These are phyloP conservation scores for Drosophila nannoptera DNA, from an alignment of 1,140 invertebrate genomes.

Conservation along the genomic window DNA sequence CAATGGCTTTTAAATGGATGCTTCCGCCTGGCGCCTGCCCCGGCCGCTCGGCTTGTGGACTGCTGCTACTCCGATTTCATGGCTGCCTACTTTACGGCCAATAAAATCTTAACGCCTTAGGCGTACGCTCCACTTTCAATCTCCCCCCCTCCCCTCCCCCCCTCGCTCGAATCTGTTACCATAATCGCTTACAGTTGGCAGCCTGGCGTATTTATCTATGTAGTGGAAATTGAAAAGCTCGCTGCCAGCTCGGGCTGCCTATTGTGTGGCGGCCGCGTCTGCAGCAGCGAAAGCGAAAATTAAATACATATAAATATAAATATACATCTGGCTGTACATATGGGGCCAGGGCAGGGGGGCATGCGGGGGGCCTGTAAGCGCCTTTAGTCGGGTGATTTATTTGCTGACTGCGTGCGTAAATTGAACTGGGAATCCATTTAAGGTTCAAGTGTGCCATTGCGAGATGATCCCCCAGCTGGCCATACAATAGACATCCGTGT, in stretches of 20 bases:
- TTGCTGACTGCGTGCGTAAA: constrained; percentile 60
- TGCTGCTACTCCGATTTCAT: constrained; percentile 62
- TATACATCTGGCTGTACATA: not conserved
- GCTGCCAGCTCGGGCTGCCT: constrained; percentile 7
- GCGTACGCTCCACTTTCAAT: constrained; percentile 36
- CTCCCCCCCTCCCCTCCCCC: not conserved
- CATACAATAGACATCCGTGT: constrained; percentile 31
- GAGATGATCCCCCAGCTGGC: constrained; percentile 12
- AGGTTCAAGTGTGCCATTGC: constrained; percentile 53
- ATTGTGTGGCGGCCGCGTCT: constrained; percentile 26
- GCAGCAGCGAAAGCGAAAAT: constrained; percentile 60
- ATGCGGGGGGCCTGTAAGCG: constrained; percentile 34
- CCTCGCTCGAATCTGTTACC: constrained; percentile 7
- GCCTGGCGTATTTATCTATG: constrained; percentile 71
- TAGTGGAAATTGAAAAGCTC: constrained; percentile 70
- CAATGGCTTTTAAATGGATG: constrained; percentile 72
- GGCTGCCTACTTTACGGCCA: constrained; percentile 71
- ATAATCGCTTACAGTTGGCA: constrained; percentile 61
- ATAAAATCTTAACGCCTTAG: constrained; percentile 73
- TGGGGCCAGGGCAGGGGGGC: not conserved
- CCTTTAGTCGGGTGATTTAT: constrained; percentile 64
- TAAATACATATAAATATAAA: constrained; percentile 59
- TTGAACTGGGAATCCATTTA: constrained; percentile 71
- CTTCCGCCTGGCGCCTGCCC: not conserved
- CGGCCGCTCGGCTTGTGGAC: not conserved